Percentiles rank a stretch among this genome's conserved stretches.
Conservation (phyloP, 2,797 vertebrate genomes). For the Cyprinella venusta region DNA sequence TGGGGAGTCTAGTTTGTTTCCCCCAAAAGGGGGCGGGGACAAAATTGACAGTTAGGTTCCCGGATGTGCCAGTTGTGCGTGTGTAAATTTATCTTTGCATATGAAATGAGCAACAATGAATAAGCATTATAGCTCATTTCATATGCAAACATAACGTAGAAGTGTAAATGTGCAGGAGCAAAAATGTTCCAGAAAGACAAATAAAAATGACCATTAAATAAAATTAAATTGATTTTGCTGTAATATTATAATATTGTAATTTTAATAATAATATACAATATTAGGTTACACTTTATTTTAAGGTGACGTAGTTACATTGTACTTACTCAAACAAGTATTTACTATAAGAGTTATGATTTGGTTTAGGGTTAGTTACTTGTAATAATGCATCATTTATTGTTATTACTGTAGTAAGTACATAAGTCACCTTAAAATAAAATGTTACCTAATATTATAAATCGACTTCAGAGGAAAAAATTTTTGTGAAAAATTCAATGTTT, state of each 20-base stretch:
- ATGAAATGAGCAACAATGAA: background rate
- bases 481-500: background rate
- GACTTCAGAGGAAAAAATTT: background rate
- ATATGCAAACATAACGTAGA: background rate
- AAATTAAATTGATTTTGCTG: background rate
- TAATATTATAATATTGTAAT: background rate
- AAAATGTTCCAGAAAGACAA: background rate
- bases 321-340: too few species aligned
- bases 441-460: background rate
- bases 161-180: background rate
- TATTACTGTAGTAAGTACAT: too few species aligned
- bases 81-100: background rate
- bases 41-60: too few species aligned
- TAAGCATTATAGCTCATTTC: background rate
- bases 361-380: too few species aligned
- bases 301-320: too few species aligned
- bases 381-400: too few species aligned
- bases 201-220: background rate
- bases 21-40: too few species aligned
- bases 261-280: background rate
- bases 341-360: too few species aligned
- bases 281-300: too few species aligned
- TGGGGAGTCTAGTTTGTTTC: too few species aligned
- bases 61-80: background rate
- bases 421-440: too few species aligned